A percentile compares a stretch with the other conserved stretches of the same genome.
These are phyloP conservation scores for Sciurus carolinensis DNA, from an alignment of 2,797 vertebrate genomes.

Conservation along the genomic window DNA sequence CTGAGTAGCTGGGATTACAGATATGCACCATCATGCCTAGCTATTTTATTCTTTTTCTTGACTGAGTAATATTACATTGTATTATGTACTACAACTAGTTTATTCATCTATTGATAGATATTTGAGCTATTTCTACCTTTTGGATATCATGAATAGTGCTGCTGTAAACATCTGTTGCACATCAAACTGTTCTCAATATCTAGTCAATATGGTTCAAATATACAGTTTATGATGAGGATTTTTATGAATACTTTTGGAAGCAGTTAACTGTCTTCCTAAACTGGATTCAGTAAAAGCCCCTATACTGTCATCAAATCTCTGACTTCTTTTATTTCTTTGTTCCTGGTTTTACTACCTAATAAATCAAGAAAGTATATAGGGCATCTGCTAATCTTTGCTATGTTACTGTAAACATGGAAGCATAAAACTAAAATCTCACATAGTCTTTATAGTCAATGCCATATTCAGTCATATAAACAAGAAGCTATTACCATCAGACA, in stretches of 20 bases:
- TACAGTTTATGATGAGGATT: slow-evolving; percentile 13
- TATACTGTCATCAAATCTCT: slow-evolving; percentile 61
- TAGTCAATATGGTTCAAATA: slow-evolving; percentile 52
- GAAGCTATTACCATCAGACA: slow-evolving; percentile 57
- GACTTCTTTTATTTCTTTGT: slow-evolving; percentile 70
- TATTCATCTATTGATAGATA: background rate
- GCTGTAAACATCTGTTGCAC: background rate
- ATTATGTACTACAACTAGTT: background rate
- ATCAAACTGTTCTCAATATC: slow-evolving; percentile 35
- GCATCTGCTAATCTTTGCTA: slow-evolving; percentile 59
- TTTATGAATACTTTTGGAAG: slow-evolving; percentile 58
- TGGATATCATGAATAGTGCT: background rate
- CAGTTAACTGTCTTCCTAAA: slow-evolving; percentile 50
- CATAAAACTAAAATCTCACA: slow-evolving; percentile 70
- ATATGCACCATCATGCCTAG: no score
- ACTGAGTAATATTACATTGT: slow-evolving; percentile 36
- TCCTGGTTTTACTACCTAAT: slow-evolving; percentile 73
- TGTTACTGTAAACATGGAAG: slow-evolving; percentile 63
- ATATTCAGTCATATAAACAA: slow-evolving; percentile 73
- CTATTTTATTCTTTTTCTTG: slow-evolving; percentile 38
- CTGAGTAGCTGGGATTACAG: no score
- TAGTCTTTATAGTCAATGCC: slow-evolving; percentile 70
- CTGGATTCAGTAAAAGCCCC: slow-evolving; percentile 58
- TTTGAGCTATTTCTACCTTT: slow-evolving; percentile 17
- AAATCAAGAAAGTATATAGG: slow-evolving; percentile 64